Evolutionary conservation across 2,888 invertebrate species (phyloP).

Genomic region (Byasa hedistus): DNA sequence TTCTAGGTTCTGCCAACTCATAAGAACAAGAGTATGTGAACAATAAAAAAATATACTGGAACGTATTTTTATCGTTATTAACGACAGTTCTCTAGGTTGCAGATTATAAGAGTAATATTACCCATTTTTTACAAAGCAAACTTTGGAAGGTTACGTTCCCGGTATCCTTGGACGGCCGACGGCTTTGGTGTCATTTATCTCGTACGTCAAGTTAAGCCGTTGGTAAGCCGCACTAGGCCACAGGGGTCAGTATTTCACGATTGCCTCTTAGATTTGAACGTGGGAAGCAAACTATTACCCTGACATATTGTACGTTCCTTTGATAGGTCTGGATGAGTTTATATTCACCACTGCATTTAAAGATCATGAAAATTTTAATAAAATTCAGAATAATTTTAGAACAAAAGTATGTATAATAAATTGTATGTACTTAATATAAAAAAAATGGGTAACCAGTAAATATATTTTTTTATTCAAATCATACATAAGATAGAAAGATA

Average conservation of each 20-base stretch:
- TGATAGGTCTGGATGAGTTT: background rate
- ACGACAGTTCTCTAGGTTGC: background rate
- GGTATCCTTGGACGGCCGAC: conserved; percentile 8
- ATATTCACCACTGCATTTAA: background rate
- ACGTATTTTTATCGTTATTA: too few relatives aligned
- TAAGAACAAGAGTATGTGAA: background rate
- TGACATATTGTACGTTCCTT: background rate
- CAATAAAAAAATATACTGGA: background rate
- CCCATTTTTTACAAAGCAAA: conserved; percentile 14
- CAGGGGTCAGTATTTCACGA: conserved; percentile 18
- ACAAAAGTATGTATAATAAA: too few relatives aligned
- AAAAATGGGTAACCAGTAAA: too few relatives aligned
- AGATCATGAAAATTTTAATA: background rate
- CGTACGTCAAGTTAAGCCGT: conserved; percentile 18
- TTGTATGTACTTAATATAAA: too few relatives aligned
- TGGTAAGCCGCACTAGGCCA: conserved; percentile 25
- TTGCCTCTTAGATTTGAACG: conserved; percentile 18
- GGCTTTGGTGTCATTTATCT: conserved; percentile 26
- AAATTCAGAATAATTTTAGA: too few relatives aligned
- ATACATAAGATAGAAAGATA: too few relatives aligned
- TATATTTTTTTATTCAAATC: too few relatives aligned
- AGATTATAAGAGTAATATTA: conserved; percentile 11
- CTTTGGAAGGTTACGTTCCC: conserved; percentile 7
- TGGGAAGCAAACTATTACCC: conserved; percentile 11
- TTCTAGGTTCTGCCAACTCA: too few relatives aligned